phyloP scores from a whole-genome alignment of 2,113 vertebrate species.

The Dolichallabes microphthalmus region DNA sequence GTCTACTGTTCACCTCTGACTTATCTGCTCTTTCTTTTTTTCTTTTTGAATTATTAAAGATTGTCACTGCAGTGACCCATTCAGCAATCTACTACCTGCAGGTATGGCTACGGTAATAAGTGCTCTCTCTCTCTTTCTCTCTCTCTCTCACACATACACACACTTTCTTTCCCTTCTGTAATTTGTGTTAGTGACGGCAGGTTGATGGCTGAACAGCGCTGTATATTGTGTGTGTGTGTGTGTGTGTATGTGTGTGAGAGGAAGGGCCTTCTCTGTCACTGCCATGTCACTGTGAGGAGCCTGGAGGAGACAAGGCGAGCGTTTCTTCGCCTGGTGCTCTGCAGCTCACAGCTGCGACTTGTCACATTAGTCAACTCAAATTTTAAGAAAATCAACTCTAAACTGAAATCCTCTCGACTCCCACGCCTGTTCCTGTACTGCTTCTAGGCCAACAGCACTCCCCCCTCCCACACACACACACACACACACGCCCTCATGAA shows the following conservation, averaged over 20 bases:
- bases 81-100: constrained; percentile 63
- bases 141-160: constrained; percentile 15
- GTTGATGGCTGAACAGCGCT: constrained; percentile 73
- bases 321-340: constrained; percentile 56
- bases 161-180: constrained; percentile 68
- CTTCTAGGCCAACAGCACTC: constrained; percentile 60
- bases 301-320: constrained; percentile 75
- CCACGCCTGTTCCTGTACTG: constrained; percentile 66
- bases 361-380: constrained; percentile 78
- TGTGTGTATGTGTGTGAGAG: constrained; percentile 31
- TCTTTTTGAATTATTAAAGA: constrained; percentile 75
- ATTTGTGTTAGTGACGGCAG: constrained; percentile 77
- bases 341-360: constrained; percentile 77
- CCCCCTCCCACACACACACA: not conserved
- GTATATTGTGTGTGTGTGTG: constrained; percentile 51
- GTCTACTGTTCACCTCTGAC: constrained; percentile 47
- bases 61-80: constrained; percentile 76
- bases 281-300: constrained; percentile 76
- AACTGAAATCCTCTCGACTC: constrained; percentile 77
- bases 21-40: constrained; percentile 47
- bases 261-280: constrained; percentile 57
- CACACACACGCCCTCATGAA: constrained; percentile 49
- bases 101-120: constrained; percentile 45
- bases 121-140: constrained; percentile 39
- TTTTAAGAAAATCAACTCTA: constrained; percentile 78